phyloP scores from a whole-genome alignment of 2,888 invertebrate genomes.

The Poecilus cupreus region DNA sequence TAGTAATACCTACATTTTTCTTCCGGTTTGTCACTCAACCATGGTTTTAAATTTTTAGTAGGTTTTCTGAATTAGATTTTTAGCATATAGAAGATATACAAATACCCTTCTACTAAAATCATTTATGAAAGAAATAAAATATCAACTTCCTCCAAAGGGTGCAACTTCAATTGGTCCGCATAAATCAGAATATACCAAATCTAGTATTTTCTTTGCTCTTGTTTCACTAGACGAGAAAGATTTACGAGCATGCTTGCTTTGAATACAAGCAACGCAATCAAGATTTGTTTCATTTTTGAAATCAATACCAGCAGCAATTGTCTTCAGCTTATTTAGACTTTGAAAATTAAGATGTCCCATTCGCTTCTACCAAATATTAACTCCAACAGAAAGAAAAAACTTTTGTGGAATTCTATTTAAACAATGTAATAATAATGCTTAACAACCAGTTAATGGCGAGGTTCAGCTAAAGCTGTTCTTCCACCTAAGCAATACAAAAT shows the following conservation, averaged over 20 bases:
- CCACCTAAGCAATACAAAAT: too few species aligned
- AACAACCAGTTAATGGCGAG: too few species aligned
- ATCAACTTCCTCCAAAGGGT: neutral
- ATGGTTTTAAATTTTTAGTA: neutral
- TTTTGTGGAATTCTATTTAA: neutral
- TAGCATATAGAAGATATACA: conserved; percentile 6
- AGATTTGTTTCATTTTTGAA: neutral
- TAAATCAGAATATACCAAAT: conserved; percentile 30
- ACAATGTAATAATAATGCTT: neutral
- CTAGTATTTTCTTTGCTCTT: conserved; percentile 33
- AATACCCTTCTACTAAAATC: conserved; percentile 7
- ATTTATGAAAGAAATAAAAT: conserved; percentile 10
- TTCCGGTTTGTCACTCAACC: conserved; percentile 7
- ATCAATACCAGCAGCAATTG: neutral
- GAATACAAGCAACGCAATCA: conserved; percentile 8
- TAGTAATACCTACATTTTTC: conserved; percentile 17
- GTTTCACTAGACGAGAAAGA: conserved; percentile 16
- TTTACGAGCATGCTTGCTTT: conserved; percentile 37
- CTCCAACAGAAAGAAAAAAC: neutral
- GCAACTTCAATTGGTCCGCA: conserved; percentile 14
- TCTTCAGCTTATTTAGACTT: conserved; percentile 21
- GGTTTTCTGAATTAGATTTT: neutral
- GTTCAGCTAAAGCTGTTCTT: neutral
- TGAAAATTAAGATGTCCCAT: neutral
- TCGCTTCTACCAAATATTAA: neutral